Evolutionary conservation across 2,888 invertebrate genomes (phyloP), one percentile per base, ranked within the genome.

Genomic region (Aromia moschata): DNA sequence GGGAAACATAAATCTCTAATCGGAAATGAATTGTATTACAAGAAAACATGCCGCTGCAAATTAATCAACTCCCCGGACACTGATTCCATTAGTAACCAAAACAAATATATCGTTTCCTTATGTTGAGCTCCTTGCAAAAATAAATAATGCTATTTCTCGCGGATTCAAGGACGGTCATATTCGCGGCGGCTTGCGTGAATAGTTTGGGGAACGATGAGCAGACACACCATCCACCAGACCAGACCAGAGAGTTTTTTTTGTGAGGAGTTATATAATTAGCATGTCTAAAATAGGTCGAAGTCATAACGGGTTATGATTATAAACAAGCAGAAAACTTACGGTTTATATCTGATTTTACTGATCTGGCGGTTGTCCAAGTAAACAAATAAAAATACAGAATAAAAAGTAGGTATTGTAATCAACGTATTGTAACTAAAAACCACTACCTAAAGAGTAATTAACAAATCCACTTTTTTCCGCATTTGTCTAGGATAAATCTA

Each of bases 121-220:
- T 3, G 15, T 31, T 2, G 16, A 16, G 45, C 17, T 40, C 18
- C 16, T 12, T 10, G n/a, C 25, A 16, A 12, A 33, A 37, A 7
- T n/a, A 36, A 37, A 47, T 17, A 47, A 14, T 37, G 5, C 12
- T 47, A 37, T 37, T 47, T 37, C 11, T 9, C 36, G 36, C 12
- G 17, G 37, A 47, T 37, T 47, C 47, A 47, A 47, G 47, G 37
- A 7, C 37, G 47, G 47, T 47, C 37, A 46, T 33, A 46, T 46
- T n/a, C 14, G 15, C 33, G 16, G 31, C 10, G 33, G 17, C 33
- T 45, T 46, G 33, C 17, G 25, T 25, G 7, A 10, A 11, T 33
- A 33, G 31, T 47, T 47, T 18, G 37, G 37, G 9, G 18, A 33
- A 33, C 33, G 33, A 2, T 10, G 2, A 33, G 11, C 33, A 10